Conservation (phyloP, 2,888 invertebrate species). For the Cyclophora albipunctata region DNA sequence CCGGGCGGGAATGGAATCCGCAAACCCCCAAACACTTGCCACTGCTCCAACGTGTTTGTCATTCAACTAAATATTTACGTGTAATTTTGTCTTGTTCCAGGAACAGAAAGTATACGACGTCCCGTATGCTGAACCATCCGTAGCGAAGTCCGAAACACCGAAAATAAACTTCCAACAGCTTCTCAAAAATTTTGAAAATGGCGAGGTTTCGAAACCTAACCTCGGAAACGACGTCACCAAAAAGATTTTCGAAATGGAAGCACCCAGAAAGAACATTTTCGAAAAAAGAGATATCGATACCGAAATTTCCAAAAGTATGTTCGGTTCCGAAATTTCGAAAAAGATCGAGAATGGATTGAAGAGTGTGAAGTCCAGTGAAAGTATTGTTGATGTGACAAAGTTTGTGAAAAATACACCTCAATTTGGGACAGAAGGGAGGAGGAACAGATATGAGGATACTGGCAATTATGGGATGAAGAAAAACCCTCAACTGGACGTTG, state of each 20-base stretch:
- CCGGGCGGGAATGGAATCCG: too few species aligned
- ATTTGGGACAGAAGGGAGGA: slow-evolving; percentile 39
- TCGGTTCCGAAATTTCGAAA: too few species aligned
- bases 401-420: slow-evolving; percentile 21
- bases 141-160: slow-evolving; percentile 26
- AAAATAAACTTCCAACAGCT: slow-evolving; percentile 50
- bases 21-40: too few species aligned
- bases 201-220: slow-evolving; percentile 3
- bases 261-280: too few species aligned
- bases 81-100: slow-evolving; percentile 33
- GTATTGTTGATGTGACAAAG: slow-evolving; percentile 28
- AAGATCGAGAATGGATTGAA: too few species aligned
- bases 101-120: slow-evolving; percentile 57
- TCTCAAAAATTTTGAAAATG: slow-evolving; percentile 47
- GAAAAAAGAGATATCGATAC: too few species aligned
- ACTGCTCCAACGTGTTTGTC: too few species aligned
- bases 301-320: too few species aligned
- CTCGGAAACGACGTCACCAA: neutral
- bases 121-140: slow-evolving; percentile 31
- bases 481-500: slow-evolving; percentile 49
- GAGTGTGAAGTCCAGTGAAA: slow-evolving; percentile 21
- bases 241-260: too few species aligned
- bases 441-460: slow-evolving; percentile 20
- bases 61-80: too few species aligned
- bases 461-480: slow-evolving; percentile 36